Evolutionary conservation across 2,113 vertebrate species (phyloP).

Genomic region (Notarius quadriscutis): DNA sequence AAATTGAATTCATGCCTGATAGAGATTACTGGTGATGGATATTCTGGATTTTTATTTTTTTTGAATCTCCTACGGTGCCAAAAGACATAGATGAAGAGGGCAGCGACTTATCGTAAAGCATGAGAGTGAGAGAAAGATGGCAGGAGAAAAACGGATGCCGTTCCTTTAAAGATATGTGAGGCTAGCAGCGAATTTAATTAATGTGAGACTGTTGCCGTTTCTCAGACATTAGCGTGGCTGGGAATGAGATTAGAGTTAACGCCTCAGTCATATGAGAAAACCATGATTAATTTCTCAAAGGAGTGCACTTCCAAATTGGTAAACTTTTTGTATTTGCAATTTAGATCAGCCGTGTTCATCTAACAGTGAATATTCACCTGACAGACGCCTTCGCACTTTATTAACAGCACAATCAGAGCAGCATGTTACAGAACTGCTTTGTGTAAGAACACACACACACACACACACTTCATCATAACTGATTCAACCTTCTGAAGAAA

Average conservation of each 20-base stretch:
- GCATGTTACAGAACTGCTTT: constrained; percentile 73
- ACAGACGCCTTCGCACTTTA: constrained; percentile 84
- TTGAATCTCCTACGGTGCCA: constrained; percentile 32
- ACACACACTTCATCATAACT: constrained; percentile 27
- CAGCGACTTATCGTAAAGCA: constrained; percentile 50
- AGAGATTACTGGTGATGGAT: constrained; percentile 55
- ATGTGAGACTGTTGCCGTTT: constrained; percentile 78
- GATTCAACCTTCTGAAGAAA: background rate
- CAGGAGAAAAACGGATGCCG: constrained; percentile 32
- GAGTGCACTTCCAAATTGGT: constrained; percentile 74
- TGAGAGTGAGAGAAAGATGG: constrained; percentile 31
- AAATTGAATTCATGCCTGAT: constrained; percentile 58
- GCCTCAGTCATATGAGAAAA: constrained; percentile 76
- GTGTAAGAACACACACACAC: constrained; percentile 36
- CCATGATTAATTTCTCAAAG: constrained; percentile 84
- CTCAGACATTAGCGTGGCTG: constrained; percentile 75
- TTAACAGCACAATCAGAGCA: constrained; percentile 82
- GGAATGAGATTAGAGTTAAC: constrained; percentile 82
- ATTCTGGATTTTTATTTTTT: constrained; percentile 43
- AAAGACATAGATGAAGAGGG: constrained; percentile 50
- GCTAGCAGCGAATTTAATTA: constrained; percentile 80
- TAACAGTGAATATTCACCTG: constrained; percentile 69
- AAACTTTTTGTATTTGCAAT: constrained; percentile 76
- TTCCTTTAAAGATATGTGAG: constrained; percentile 65
- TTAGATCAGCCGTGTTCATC: constrained; percentile 76